Base-by-base conservation (phyloP, 1,140 invertebrate species). In the Drosophila yakuba region DNA sequence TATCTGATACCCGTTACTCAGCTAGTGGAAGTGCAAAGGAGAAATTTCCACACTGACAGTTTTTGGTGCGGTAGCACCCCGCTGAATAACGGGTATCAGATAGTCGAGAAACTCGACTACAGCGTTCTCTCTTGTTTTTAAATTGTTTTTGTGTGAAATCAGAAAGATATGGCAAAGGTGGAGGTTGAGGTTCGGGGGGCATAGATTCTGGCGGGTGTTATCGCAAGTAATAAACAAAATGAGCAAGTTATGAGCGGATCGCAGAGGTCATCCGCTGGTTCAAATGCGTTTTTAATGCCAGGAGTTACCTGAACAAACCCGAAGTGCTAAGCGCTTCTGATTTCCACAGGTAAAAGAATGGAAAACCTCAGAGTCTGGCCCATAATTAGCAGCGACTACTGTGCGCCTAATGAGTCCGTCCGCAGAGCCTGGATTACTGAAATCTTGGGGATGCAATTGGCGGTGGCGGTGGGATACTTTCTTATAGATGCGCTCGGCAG, bases 381-480 rank as follows among this genome's bases (percentile, higher is more conserved):
- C 50, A 69, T 80, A 80, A 80, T 80, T 80, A 80, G 45, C 52
- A 15, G 50, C 28, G 48, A 75, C 80, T 83, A 74, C 80, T 74
- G 77, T 80, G 45, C 25, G 54, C 39, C 68, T 82, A 82, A 82
- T 83, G 80, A 83, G 61, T 36, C 23, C 66, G 35, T 44, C 23
- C 52, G 43, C 50, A 68, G 45, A 15, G 48, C 52, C 43, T 43
- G 23, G 25, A 56, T 66, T n/a, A 74, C n/a, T 55, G 71, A 59
- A 54, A 74, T 43, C n/a, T 47, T 14, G 45, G 14, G 43, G 15
- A 38, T 45, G 54, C 36, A 25, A 51, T 41, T 73, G 51, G 54
- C 12, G 12, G 38, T 14, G 36, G 32, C 14, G 2, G 4, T 20
- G 43, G 43, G 32, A 32, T 32, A 2, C 7, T 57, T 57, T 69